Conservation (phyloP, 2,797 vertebrate species). For the Syndactyla subalaris region DNA sequence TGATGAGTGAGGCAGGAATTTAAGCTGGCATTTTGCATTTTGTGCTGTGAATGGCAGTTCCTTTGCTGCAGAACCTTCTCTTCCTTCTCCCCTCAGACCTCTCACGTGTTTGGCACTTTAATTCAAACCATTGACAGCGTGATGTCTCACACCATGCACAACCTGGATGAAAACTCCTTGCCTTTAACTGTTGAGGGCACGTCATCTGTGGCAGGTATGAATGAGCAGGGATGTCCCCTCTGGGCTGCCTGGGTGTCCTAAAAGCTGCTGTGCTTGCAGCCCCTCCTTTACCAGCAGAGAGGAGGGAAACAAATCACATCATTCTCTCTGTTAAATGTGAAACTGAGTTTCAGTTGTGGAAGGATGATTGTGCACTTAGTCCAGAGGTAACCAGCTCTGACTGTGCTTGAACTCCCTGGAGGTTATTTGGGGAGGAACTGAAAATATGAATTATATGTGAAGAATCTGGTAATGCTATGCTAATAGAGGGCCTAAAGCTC, state of each 20-base stretch:
- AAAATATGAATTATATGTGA: not conserved
- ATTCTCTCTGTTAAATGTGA: not conserved
- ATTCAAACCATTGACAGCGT: conserved; percentile 88
- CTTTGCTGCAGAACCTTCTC: not conserved
- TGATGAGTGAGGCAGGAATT: not conserved
- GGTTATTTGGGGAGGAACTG: not conserved
- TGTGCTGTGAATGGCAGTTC: not conserved
- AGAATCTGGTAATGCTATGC: not conserved
- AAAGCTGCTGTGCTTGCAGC: too few species aligned
- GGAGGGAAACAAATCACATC: rapidly evolving
- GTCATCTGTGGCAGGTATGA: conserved; percentile 81
- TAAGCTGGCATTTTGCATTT: not conserved
- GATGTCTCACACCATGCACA: conserved; percentile 84
- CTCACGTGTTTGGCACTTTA: conserved; percentile 78
- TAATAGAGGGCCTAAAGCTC: not conserved
- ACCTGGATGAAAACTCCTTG: conserved; percentile 69
- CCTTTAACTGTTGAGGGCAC: conserved; percentile 81
- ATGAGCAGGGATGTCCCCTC: not conserved
- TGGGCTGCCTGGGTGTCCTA: not conserved
- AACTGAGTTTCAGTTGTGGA: not conserved
- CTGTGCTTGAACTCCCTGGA: not conserved
- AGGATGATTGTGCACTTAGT: not conserved
- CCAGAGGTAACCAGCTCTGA: not conserved
- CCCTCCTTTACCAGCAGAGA: not conserved
- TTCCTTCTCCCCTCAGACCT: conserved; percentile 68